These are phyloP conservation scores for Camptogramma bilineatum DNA, from an alignment of 2,888 invertebrate species.

Conservation along the genomic window DNA sequence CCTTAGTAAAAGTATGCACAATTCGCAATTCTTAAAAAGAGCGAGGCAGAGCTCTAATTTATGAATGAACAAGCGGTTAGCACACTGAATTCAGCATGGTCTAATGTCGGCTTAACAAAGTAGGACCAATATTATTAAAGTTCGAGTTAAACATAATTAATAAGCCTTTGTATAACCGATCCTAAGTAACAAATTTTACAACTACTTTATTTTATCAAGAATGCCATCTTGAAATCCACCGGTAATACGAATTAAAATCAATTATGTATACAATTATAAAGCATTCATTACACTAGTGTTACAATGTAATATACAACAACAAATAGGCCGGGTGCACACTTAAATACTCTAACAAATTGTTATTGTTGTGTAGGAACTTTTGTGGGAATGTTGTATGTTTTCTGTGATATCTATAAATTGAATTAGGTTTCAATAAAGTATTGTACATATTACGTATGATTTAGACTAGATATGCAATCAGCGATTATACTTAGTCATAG, in stretches of 20 bases:
- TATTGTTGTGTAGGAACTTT: slow-evolving; percentile 26
- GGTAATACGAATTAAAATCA: slow-evolving; percentile 35
- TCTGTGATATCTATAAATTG: neutral
- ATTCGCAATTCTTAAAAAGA: neutral
- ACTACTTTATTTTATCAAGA: slow-evolving; percentile 30
- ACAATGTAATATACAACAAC: slow-evolving; percentile 44
- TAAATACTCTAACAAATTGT: slow-evolving; percentile 13
- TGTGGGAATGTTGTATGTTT: neutral
- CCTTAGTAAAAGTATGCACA: too few relatives aligned
- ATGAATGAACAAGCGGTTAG: too few relatives aligned
- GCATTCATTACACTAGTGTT: slow-evolving; percentile 45
- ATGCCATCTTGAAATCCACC: slow-evolving; percentile 37
- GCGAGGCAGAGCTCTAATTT: too few relatives aligned
- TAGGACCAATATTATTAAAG: too few relatives aligned
- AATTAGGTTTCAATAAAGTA: too few relatives aligned
- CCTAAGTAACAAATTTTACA: slow-evolving; percentile 13
- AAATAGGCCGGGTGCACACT: slow-evolving; percentile 27
- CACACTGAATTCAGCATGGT: too few relatives aligned
- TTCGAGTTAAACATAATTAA: too few relatives aligned
- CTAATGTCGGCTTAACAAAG: too few relatives aligned
- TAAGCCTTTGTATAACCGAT: neutral
- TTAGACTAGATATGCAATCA: too few relatives aligned
- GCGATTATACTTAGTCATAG: too few relatives aligned
- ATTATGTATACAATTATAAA: slow-evolving; percentile 41
- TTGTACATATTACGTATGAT: too few relatives aligned